Conservation (phyloP, 2,113 vertebrate genomes). For the Holacanthus passer region DNA sequence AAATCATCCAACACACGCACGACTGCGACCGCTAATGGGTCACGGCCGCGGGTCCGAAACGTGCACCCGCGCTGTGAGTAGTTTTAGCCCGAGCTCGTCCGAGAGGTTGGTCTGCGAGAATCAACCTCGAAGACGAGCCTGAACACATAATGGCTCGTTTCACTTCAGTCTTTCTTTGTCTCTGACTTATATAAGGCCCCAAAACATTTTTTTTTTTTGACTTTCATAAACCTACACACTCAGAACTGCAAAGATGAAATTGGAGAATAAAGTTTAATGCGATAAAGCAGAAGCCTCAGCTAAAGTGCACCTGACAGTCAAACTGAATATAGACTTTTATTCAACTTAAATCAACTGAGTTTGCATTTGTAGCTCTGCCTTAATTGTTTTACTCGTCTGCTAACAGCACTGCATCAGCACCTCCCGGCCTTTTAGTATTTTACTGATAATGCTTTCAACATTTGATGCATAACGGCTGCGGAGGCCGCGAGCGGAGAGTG, state of each 20-base stretch:
- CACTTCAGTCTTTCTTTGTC: not conserved
- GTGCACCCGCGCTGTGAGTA: not conserved
- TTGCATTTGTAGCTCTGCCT: conserved; percentile 71
- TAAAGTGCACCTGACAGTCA: conserved; percentile 62
- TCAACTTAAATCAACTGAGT: conserved; percentile 72
- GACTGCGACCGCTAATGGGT: conserved; percentile 31
- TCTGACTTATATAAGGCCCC: not conserved
- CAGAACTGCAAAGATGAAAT: conserved; percentile 25
- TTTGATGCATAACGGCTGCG: conserved; percentile 48
- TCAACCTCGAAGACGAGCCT: not conserved
- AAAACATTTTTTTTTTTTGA: too few species aligned
- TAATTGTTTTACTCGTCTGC: conserved; percentile 76
- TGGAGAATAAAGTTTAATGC: conserved; percentile 31
- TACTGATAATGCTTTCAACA: conserved; percentile 68
- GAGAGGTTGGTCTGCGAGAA: not conserved
- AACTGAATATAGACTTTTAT: conserved; percentile 65
- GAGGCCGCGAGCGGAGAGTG: conserved; percentile 28
- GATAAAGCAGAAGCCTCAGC: conserved; percentile 45
- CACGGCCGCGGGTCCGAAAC: conserved; percentile 20
- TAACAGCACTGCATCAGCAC: conserved; percentile 76
- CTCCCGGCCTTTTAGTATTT: conserved; percentile 71
- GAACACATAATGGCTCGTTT: not conserved
- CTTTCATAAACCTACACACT: too few species aligned
- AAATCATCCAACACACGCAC: not conserved
- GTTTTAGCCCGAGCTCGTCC: not conserved